Base-by-base conservation (phyloP, 1,140 invertebrate species). In the Conopomorpha cramerella region DNA sequence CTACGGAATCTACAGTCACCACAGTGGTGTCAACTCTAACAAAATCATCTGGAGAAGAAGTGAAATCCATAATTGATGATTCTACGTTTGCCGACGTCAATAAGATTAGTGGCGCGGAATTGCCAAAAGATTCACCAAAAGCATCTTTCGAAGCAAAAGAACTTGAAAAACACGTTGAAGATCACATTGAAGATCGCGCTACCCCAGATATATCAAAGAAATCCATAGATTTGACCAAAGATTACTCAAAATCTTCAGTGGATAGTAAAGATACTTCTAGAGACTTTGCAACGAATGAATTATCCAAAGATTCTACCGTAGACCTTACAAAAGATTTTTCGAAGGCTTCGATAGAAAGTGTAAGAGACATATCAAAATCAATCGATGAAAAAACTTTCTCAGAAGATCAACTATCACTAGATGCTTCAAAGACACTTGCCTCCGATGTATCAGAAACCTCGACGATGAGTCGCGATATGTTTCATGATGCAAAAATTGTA, bases 201-300 rank as follows among this genome's bases (percentile, higher is more conserved):
- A 70, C 67, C 13, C 71, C 67, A 16, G 71, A 76, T 45, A 49
- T 76, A 36, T 76, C 68, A 13, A 76, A 76, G 40, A 76, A 76
- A 38, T 76, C 71, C 3, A 46, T 73, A 30, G 68, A 73, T 37
- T 49, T 76, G 33, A 70, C 68, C 10, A 76, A 76, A 57, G 71
- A 76, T 42, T 76, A 72, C 34, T 76, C 71, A 3, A 76, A 76
- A 45, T 76, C 71, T 19, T 76, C 68, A 16, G 71, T 76, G 31
- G 71, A 76, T 39, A 76, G 71, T 46, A 76, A 76, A 51, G 71
- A 76, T 38, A 76, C 71, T 2, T 76, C 71, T 8, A 53, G 71
- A 54, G 71, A 76, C 47, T 76, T 76, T 51, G 66, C 71, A n/a
- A 73, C 71, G 15, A 76, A 76, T 49, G 71, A 76, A 41, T 29